Conservation (phyloP, 2,888 invertebrate species). For the Xestia c-nigrum region DNA sequence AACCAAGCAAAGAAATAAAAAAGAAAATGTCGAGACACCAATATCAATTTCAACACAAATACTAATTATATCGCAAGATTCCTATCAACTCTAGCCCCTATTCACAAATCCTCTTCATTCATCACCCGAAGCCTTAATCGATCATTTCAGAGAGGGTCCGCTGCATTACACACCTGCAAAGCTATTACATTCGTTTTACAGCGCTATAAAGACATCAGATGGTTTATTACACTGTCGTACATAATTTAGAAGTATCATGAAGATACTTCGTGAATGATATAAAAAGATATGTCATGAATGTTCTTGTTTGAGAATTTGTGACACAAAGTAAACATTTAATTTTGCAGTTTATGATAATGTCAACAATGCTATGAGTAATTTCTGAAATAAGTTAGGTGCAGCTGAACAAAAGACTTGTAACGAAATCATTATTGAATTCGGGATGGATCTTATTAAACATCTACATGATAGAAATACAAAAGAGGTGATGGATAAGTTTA, state of each 20-base stretch:
- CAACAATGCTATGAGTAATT: conserved; percentile 30
- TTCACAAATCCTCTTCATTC: conserved; percentile 18
- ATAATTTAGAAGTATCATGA: conserved; percentile 77
- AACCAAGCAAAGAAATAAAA: neutral
- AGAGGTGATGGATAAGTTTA: neutral
- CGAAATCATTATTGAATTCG: neutral
- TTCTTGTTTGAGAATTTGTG: conserved; percentile 54
- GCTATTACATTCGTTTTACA: conserved; percentile 78
- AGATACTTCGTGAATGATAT: conserved; percentile 67
- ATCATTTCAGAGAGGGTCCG: conserved; percentile 54
- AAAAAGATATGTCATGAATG: conserved; percentile 48
- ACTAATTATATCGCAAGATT: conserved; percentile 18
- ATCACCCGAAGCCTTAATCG: conserved; percentile 24
- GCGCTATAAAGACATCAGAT: conserved; percentile 80
- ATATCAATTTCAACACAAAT: neutral
- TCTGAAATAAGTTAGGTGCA: conserved; percentile 3
- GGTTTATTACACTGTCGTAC: conserved; percentile 79
- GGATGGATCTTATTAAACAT: neutral
- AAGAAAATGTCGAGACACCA: neutral
- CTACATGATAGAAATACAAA: neutral
- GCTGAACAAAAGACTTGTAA: conserved; percentile 2
- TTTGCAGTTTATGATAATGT: conserved; percentile 21
- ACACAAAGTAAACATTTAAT: conserved; percentile 32
- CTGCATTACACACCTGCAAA: conserved; percentile 75
- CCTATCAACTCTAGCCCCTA: conserved; percentile 12